phyloP scores from a whole-genome alignment of 1,140 invertebrate genomes.

The Centruroides sculpturatus region DNA sequence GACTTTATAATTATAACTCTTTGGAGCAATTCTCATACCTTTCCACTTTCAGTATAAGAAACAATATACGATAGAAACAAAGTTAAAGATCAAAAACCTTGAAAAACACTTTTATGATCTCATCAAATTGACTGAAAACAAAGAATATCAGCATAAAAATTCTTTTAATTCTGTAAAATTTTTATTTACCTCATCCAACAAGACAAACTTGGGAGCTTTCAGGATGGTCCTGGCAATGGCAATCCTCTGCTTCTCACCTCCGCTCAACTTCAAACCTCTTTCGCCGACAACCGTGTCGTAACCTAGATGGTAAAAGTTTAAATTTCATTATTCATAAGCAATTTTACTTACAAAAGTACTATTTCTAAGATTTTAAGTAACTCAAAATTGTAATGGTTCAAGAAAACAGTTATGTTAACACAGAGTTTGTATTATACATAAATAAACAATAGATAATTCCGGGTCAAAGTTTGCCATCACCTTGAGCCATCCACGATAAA shows the following conservation, averaged over 20 bases:
- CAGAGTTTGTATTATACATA: no score
- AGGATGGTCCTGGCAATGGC: slow-evolving; percentile 81
- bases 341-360: no score
- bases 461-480: no score
- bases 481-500: no score
- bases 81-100: neutral
- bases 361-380: no score
- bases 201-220: slow-evolving; percentile 68
- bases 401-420: no score
- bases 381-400: no score
- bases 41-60: no score
- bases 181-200: slow-evolving; percentile 81
- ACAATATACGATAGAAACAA: neutral
- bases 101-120: neutral
- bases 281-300: slow-evolving; percentile 35
- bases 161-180: slow-evolving; percentile 34
- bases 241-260: slow-evolving; percentile 85
- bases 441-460: no score
- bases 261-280: slow-evolving; percentile 37
- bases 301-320: slow-evolving; percentile 14
- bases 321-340: no score
- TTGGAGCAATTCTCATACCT: no score
- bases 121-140: neutral
- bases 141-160: neutral
- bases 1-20: no score